These are phyloP conservation scores for Dascyllus trimaculatus DNA, from an alignment of 2,113 vertebrate species.

Conservation along the genomic window DNA sequence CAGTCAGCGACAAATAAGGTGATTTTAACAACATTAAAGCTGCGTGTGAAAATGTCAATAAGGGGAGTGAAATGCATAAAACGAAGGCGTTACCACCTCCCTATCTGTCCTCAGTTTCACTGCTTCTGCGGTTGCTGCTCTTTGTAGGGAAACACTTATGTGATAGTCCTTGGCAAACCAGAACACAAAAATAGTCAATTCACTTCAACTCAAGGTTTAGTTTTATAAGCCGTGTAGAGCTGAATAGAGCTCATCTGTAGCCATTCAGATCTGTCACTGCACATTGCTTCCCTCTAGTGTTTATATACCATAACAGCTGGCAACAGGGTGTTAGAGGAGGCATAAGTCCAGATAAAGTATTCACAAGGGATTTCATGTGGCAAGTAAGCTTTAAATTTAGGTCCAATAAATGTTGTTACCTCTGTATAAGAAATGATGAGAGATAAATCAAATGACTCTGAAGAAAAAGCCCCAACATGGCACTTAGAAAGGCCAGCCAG, in stretches of 20 bases:
- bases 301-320: background rate
- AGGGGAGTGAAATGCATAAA: background rate
- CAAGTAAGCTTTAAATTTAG: conserved; percentile 3
- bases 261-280: background rate
- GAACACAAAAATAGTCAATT: no score
- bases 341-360: background rate
- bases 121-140: background rate
- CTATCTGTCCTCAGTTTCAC: background rate
- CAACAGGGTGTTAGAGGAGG: background rate
- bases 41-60: background rate
- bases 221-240: no score
- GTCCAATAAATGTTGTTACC: conserved; percentile 1
- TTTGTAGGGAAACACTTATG: no score
- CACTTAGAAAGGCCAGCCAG: conserved; percentile 5
- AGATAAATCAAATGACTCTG: conserved; percentile 6
- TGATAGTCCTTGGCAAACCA: background rate
- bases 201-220: background rate
- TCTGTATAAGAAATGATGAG: background rate
- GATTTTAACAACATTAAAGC: background rate
- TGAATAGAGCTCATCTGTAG: no score
- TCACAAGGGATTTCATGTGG: background rate
- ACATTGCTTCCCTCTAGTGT: conserved; percentile 64
- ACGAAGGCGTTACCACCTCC: background rate
- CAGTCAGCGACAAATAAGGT: background rate
- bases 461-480: conserved; percentile 1